Evolutionary conservation across 2,888 invertebrate species (phyloP).

Genomic region (Mimachlamys varia): DNA sequence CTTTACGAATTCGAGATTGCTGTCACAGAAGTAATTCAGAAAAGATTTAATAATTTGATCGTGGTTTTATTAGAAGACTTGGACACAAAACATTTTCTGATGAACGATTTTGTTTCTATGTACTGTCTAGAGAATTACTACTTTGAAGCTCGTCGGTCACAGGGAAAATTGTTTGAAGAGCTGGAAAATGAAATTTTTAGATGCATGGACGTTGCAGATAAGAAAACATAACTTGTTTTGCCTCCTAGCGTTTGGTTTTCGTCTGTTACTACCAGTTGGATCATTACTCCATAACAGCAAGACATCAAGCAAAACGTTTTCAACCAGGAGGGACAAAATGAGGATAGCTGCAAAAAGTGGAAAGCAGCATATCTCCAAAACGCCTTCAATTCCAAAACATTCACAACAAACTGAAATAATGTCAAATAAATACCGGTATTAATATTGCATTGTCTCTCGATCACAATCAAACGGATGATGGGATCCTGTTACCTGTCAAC

Average conservation of each 20-base stretch:
- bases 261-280: background rate
- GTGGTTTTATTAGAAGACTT: background rate
- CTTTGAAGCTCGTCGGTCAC: background rate
- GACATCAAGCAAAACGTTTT: background rate
- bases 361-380: too few relatives aligned
- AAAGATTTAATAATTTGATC: background rate
- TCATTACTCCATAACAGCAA: background rate
- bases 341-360: too few relatives aligned
- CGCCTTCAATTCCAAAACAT: background rate
- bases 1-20: conserved; percentile 15
- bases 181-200: background rate
- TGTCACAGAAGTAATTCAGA: conserved; percentile 18
- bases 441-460: background rate
- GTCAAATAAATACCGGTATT: background rate
- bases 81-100: background rate
- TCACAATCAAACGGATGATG: background rate
- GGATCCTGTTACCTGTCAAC: background rate
- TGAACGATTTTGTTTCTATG: background rate
- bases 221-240: too few relatives aligned
- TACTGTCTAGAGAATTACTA: background rate
- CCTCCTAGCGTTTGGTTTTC: background rate
- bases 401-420: background rate
- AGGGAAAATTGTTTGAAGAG: background rate
- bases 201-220: too few relatives aligned
- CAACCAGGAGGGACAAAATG: background rate